Conservation (phyloP, 1,140 invertebrate genomes). For the Eueides isabella region DNA sequence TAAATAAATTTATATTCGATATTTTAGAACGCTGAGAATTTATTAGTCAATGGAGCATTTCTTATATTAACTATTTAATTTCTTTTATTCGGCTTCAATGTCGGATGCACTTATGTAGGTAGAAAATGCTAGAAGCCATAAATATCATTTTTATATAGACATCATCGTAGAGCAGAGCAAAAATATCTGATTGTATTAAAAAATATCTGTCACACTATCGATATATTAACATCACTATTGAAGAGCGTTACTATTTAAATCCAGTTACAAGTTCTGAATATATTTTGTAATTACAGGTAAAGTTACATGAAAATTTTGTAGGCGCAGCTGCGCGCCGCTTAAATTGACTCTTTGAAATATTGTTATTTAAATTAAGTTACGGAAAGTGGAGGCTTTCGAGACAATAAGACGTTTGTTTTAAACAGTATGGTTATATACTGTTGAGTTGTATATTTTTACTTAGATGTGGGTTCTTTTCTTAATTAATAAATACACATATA, state of each 20-base stretch:
- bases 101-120: too few species aligned
- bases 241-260: conserved; percentile 76
- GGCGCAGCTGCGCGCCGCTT: conserved; percentile 61
- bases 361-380: conserved; percentile 55
- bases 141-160: too few species aligned
- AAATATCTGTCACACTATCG: neutral
- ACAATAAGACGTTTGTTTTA: conserved; percentile 27
- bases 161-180: too few species aligned
- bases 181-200: neutral
- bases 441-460: neutral
- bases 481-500: too few species aligned
- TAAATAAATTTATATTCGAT: too few species aligned
- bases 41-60: too few species aligned
- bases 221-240: conserved; percentile 38
- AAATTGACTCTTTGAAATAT: conserved; percentile 62
- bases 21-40: too few species aligned
- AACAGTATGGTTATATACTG: neutral
- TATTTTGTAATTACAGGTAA: conserved; percentile 80
- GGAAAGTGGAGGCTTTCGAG: conserved; percentile 28
- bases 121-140: too few species aligned
- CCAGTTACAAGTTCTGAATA: conserved; percentile 80
- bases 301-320: conserved; percentile 75
- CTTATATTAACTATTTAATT: too few species aligned
- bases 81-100: too few species aligned
- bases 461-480: neutral